Evolutionary conservation across 2,888 invertebrate genomes (phyloP), one percentile per base, ranked within the genome.

Genomic region (Terebella lapidaria): DNA sequence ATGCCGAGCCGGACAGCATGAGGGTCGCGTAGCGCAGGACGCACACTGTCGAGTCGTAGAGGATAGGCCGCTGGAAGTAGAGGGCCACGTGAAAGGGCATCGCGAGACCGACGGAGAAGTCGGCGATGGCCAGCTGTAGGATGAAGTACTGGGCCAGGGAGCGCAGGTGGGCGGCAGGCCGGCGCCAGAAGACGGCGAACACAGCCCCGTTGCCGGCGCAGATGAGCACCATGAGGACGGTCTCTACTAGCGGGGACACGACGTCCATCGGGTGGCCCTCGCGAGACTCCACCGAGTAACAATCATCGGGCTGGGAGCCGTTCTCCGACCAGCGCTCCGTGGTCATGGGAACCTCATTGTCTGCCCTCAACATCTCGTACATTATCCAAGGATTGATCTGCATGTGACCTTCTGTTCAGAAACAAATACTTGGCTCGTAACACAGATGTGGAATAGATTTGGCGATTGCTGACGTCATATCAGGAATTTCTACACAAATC

Each of bases 111-210:
- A 53, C 10, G 26, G 10, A 3, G 27, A 20, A 53, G 20, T 53
- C 53, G 5, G 53, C 53, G 5, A 53, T 53, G 25, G 53, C 53
- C 24, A 53, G 24, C 27, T 53, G 53, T 5, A 53, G 27, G 10
- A 53, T 53, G 27, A 25, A 53, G 27, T 25, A 53, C 10, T 53
- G 22, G 5, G 49, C 20, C 22, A 49, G 10, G 18, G 49, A 18
- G 5, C 20, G 15, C 20, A 25, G 10, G 10, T 20, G 26, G 10
- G 22, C 20, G 10, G 26, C 10, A 18, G 42, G 10, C n/a, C 42
- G 42, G 15, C 53, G 5, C 22, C 10, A 10, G 26, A 53, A 53
- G 10, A 27, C 53, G 53, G 26, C 26, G 53, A 53, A 25, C 20
- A 53, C 27, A 4, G 26, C 5, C 10, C 24, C 24, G 20, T 53